Evolutionary conservation across 2,888 invertebrate species (phyloP).

Genomic region (Sussaba pulchella): DNA sequence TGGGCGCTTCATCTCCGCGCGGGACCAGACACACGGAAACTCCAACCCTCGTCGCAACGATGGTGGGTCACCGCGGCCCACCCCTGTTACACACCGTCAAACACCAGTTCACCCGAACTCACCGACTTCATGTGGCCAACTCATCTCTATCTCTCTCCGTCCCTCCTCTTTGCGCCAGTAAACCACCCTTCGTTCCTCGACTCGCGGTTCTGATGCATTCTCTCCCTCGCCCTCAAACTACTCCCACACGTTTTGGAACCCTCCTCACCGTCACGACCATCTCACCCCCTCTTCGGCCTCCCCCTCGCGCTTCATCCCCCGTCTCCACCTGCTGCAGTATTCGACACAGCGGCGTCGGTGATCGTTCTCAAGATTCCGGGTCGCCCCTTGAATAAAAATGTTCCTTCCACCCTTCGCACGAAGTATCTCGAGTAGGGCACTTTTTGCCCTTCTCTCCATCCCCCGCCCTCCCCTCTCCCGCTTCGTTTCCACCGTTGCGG

Average conservation of each 20-base stretch:
- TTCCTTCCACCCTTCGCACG: constrained; percentile 39
- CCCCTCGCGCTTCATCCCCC: constrained; percentile 21
- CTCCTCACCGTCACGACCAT: not conserved
- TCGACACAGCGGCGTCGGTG: constrained; percentile 61
- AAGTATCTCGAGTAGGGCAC: constrained; percentile 66
- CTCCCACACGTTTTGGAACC: constrained; percentile 52
- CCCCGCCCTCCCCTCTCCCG: not conserved
- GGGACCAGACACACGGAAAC: constrained; percentile 57
- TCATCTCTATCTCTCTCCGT: constrained; percentile 37
- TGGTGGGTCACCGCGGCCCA: constrained; percentile 40
- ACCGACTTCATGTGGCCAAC: constrained; percentile 64
- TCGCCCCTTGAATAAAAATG: constrained; percentile 75
- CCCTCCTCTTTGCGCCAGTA: not conserved
- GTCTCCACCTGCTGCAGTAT: constrained; percentile 49
- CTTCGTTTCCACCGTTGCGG: constrained; percentile 14
- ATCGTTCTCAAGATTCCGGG: constrained; percentile 70
- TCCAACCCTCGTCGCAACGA: constrained; percentile 41
- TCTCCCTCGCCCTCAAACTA: constrained; percentile 59
- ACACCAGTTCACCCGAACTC: constrained; percentile 60
- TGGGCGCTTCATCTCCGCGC: constrained; percentile 19
- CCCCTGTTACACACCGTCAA: constrained; percentile 59
- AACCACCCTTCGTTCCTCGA: not conserved
- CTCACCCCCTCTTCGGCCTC: constrained; percentile 1
- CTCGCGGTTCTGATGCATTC: constrained; percentile 31
- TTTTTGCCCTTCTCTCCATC: constrained; percentile 58